Base-by-base conservation (phyloP, 2,797 vertebrate genomes). In the Periparus ater region DNA sequence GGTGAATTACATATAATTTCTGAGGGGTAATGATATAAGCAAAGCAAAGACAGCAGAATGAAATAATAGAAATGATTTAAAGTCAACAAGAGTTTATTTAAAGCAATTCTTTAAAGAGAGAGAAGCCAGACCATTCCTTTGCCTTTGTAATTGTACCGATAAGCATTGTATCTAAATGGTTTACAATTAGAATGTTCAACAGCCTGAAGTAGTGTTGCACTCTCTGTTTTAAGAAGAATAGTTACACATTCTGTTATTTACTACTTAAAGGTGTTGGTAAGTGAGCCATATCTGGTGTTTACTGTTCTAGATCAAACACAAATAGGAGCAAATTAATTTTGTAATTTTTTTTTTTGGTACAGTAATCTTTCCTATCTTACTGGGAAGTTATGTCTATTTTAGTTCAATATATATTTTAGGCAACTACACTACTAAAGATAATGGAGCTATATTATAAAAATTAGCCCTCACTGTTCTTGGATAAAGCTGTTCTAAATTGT, bases 111-210 rank as follows among this genome's bases (percentile, higher is more conserved):
- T 93, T 34, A 54, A 57, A 38, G 13, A 30, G 3, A 26, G 34
- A 27, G 22, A 58, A 75, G 13, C 6, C n/a, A 62, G 14, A 3
- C 10, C 5, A 29, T 92, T 79, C 15, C 8, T 75, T 80, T 91
- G 15, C 11, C 34, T 77, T 67, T 75, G 42, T 27, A 50, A 74
- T 60, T 79, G 8, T 23, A 58, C 17, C 13, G 42, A 29, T 44
- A 40, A 78, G 32, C 9, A 29, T 0, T 0, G 7, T 45, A 50
- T 42, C 18, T 67, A 55, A 72, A 62, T 11, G 1, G 2, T 25
- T 89, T 73, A 17, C 15, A 70, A 20, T n/a, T 78, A 73, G 82
- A 89, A 85, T 26, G 47, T 17, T 44, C 17, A 27, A 22, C 14
- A 78, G 7, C 9, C 45, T 61, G 42, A 50, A 84, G 47, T 2